These are phyloP conservation scores for Triplophysa bombifrons DNA, from an alignment of 2,797 vertebrate species.

Conservation along the genomic window DNA sequence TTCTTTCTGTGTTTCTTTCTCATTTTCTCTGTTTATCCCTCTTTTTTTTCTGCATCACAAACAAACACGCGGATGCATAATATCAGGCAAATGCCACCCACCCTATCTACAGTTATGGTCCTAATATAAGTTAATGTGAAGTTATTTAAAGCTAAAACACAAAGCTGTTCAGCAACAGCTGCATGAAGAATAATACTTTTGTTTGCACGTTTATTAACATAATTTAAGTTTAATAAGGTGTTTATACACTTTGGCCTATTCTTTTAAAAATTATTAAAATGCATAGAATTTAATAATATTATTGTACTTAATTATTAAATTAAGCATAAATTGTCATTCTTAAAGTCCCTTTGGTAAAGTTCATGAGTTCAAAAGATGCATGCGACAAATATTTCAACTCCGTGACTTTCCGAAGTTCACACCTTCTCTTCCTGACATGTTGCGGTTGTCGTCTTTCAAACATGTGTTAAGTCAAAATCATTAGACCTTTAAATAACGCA, in stretches of 20 bases:
- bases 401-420: neutral
- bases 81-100: constrained; percentile 42
- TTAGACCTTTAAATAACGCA: neutral
- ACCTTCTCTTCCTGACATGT: constrained; percentile 31
- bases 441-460: constrained; percentile 14
- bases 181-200: neutral
- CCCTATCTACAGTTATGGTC: constrained; percentile 7
- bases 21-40: neutral
- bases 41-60: constrained; percentile 16
- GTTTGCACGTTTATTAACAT: too few species aligned
- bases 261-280: too few species aligned
- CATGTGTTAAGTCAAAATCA: neutral
- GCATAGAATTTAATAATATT: too few species aligned
- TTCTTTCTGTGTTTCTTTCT: neutral
- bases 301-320: too few species aligned
- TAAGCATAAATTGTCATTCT: neutral
- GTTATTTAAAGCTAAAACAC: neutral
- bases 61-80: constrained; percentile 32
- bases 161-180: neutral
- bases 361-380: too few species aligned
- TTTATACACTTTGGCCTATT: too few species aligned
- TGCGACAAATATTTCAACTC: neutral
- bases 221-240: too few species aligned
- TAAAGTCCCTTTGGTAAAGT: too few species aligned
- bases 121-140: neutral